Evolutionary conservation across 2,113 vertebrate species (phyloP).

Genomic region (Tupaia tana): DNA sequence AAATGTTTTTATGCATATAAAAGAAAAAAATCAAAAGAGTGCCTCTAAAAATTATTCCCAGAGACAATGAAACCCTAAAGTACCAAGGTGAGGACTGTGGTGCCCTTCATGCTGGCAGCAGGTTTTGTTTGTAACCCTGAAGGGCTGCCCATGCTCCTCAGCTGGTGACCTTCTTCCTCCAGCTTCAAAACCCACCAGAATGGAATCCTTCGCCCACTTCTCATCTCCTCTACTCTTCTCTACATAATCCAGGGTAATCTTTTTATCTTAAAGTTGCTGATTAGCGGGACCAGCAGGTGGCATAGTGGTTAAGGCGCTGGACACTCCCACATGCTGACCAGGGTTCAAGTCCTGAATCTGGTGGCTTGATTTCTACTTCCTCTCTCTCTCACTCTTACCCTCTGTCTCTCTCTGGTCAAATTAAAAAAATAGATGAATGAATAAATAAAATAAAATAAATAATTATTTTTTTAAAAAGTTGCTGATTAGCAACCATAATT

Average conservation of each 20-base stretch:
- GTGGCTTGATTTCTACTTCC: too few relatives aligned
- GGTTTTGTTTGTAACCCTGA: not conserved
- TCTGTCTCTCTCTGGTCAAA: too few relatives aligned
- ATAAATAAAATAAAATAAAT: too few relatives aligned
- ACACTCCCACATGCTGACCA: too few relatives aligned
- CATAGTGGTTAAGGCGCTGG: too few relatives aligned
- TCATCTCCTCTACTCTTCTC: not conserved
- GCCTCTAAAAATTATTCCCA: slow-evolving; percentile 70
- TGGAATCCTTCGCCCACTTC: not conserved
- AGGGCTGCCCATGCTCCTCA: not conserved
- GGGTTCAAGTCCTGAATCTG: too few relatives aligned
- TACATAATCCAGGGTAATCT: not conserved
- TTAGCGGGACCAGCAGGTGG: too few relatives aligned
- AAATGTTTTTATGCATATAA: not conserved
- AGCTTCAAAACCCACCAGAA: not conserved
- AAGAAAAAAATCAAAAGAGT: not conserved
- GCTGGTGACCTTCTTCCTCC: not conserved
- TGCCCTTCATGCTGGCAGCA: not conserved
- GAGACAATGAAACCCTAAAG: slow-evolving; percentile 88
- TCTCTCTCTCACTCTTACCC: too few relatives aligned
- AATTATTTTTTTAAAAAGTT: too few relatives aligned
- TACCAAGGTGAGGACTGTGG: not conserved
- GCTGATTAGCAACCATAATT: not conserved
- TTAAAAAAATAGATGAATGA: too few relatives aligned
- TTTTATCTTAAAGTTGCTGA: not conserved